phyloP scores from a whole-genome alignment of 2,113 vertebrate genomes.

The Ammodytes marinus region DNA sequence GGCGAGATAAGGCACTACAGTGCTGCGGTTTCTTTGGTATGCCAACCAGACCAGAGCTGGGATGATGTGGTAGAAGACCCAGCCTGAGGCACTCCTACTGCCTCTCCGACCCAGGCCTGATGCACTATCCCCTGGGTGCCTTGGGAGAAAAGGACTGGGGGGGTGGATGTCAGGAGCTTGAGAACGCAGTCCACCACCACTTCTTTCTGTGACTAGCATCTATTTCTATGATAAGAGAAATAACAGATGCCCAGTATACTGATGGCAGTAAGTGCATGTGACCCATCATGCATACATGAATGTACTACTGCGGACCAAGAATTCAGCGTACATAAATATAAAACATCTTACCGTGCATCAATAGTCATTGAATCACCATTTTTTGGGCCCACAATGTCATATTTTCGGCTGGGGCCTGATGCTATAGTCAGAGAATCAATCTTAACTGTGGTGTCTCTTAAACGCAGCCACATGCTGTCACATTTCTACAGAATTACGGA shows the following conservation, averaged over 20 bases:
- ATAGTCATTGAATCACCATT: constrained; percentile 63
- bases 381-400: constrained; percentile 60
- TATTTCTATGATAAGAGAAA: constrained; percentile 34
- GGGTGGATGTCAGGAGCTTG: constrained; percentile 49
- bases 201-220: constrained; percentile 71
- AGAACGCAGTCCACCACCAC: constrained; percentile 49
- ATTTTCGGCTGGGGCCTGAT: constrained; percentile 47
- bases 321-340: constrained; percentile 24
- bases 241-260: constrained; percentile 5
- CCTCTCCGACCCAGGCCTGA: constrained; percentile 68
- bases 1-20: constrained; percentile 68
- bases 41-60: constrained; percentile 74
- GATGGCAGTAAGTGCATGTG: neutral
- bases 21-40: constrained; percentile 75
- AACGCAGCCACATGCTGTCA: constrained; percentile 77
- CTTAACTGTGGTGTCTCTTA: constrained; percentile 72
- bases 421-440: constrained; percentile 71
- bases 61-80: constrained; percentile 76
- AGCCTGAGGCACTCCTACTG: constrained; percentile 82
- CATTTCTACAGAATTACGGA: constrained; percentile 74
- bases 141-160: constrained; percentile 50
- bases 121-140: constrained; percentile 76
- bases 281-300: constrained; percentile 10
- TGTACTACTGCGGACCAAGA: constrained; percentile 26
- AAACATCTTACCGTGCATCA: constrained; percentile 47